Evolutionary conservation across 2,797 vertebrate genomes (phyloP).

Genomic region (Yasuhikotakia modesta): DNA sequence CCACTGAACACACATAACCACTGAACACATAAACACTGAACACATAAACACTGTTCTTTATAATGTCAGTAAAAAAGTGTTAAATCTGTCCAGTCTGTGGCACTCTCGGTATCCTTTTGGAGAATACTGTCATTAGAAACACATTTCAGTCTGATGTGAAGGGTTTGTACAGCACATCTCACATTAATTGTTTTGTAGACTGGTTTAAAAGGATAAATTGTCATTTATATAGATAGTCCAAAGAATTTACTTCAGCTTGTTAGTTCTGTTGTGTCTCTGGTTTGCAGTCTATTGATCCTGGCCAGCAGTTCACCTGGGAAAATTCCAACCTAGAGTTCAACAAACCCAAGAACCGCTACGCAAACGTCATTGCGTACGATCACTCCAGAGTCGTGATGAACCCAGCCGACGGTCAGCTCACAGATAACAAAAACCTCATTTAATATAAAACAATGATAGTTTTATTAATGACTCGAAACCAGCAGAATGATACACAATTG

Average conservation of each 20-base stretch:
- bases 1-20: too few species aligned
- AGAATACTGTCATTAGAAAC: too few species aligned
- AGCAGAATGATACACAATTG: too few species aligned
- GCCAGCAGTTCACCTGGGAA: slow-evolving; percentile 98
- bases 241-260: background rate
- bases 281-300: slow-evolving; percentile 95
- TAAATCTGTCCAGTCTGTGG: too few species aligned
- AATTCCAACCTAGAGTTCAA: slow-evolving; percentile 97
- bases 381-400: slow-evolving; percentile 93
- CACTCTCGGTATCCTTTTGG: too few species aligned
- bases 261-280: slow-evolving; percentile 31
- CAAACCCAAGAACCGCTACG: slow-evolving; percentile 98
- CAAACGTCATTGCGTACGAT: slow-evolving; percentile 96
- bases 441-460: background rate
- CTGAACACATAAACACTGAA: too few species aligned
- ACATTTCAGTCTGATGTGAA: too few species aligned
- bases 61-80: too few species aligned
- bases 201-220: background rate
- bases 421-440: background rate
- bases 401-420: slow-evolving; percentile 85
- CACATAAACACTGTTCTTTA: too few species aligned
- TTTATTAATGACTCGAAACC: background rate
- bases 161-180: background rate
- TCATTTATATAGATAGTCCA: background rate
- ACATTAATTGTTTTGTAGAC: background rate